Percentiles rank a stretch among this genome's conserved stretches.
Evolutionary conservation across 2,888 invertebrate genomes (phyloP).

Genomic region (Flabesymbios commensalis): DNA sequence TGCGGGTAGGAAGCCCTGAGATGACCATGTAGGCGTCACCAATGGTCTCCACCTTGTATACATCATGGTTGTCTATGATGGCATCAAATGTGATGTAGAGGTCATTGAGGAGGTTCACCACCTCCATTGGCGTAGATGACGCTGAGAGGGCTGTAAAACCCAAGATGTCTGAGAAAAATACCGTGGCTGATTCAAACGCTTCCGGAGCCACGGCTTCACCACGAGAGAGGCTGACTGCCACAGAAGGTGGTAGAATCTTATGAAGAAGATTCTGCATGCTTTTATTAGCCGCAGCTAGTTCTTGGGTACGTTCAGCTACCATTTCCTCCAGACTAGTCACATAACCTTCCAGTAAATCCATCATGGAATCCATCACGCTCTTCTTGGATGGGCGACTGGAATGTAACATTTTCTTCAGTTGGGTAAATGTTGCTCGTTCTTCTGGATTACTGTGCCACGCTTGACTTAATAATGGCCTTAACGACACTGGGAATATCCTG

Average conservation of each 20-base stretch:
- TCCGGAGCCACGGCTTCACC: constrained; percentile 36
- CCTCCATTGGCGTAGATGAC: constrained; percentile 26
- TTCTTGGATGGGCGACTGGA: constrained; percentile 33
- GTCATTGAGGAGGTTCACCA: constrained; percentile 32
- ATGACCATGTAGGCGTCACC: constrained; percentile 33
- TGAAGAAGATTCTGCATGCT: constrained; percentile 44
- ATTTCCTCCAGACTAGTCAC: constrained; percentile 47
- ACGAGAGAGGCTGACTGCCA: constrained; percentile 39
- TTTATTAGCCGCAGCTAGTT: constrained; percentile 37
- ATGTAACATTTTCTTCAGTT: constrained; percentile 25
- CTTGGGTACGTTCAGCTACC: constrained; percentile 44
- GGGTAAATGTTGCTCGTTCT: constrained; percentile 38
- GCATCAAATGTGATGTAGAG: constrained; percentile 28
- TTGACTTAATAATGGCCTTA: constrained; percentile 38
- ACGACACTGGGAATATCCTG: background rate
- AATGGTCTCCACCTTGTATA: constrained; percentile 34
- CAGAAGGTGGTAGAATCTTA: constrained; percentile 43
- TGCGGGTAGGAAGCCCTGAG: constrained; percentile 23
- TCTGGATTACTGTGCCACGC: constrained; percentile 43
- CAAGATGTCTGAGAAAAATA: constrained; percentile 41
- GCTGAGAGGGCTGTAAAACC: constrained; percentile 30
- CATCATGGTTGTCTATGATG: constrained; percentile 27
- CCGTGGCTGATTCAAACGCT: constrained; percentile 36
- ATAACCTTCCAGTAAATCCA: constrained; percentile 54
- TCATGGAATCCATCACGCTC: constrained; percentile 54